Conservation (phyloP, 2,888 invertebrate genomes). For the Pollenia amentaria region DNA sequence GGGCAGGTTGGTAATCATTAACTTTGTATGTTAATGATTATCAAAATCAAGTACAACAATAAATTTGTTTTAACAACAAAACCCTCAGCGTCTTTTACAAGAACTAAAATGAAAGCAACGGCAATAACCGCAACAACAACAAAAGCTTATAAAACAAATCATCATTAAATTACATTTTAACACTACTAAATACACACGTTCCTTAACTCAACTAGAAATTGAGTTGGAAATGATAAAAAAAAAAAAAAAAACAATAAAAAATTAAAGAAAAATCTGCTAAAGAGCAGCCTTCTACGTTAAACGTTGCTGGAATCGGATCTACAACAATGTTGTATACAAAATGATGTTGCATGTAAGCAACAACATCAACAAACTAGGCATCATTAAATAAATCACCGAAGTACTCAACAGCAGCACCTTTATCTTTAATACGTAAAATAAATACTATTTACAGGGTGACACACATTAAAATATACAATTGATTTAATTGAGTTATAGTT, state of each 20-base stretch:
- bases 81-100: background rate
- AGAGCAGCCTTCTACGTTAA: conserved; percentile 23
- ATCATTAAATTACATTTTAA: conserved; percentile 72
- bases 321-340: conserved; percentile 60
- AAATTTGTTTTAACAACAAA: conserved; percentile 39
- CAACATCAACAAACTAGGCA: conserved; percentile 50
- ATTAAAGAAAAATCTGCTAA: conserved; percentile 17
- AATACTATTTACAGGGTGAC: conserved; percentile 42
- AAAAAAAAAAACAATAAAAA: background rate
- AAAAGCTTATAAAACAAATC: conserved; percentile 64
- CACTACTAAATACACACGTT: conserved; percentile 61
- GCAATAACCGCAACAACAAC: conserved; percentile 10
- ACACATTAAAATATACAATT: background rate
- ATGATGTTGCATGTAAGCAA: conserved; percentile 65
- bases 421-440: conserved; percentile 38
- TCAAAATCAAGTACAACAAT: conserved; percentile 43
- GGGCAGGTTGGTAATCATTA: background rate
- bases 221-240: background rate
- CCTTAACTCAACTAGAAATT: background rate
- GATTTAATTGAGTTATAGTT: too few species aligned
- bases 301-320: conserved; percentile 2
- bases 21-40: conserved; percentile 54
- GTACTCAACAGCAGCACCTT: conserved; percentile 69
- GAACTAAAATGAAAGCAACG: conserved; percentile 23
- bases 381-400: conserved; percentile 73